Base-by-base conservation (phyloP, 2,888 invertebrate genomes). In the Cyaniris semiargus region DNA sequence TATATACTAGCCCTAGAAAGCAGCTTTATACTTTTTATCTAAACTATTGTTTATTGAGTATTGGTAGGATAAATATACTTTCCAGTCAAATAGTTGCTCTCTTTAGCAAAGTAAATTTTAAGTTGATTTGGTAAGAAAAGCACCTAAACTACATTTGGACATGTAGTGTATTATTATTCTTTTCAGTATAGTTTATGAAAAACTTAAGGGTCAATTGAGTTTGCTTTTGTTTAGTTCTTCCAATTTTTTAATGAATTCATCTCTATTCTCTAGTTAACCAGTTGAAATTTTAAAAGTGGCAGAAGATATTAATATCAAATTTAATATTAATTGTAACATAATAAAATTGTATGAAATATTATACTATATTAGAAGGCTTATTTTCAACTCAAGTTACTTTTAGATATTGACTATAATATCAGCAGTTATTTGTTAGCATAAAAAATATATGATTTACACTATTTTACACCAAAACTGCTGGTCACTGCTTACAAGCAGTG, bases 41-140 rank as follows among this genome's bases (percentile, higher is more conserved):
- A 58, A 58, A 58, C 58, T 21, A 21, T 58, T 53, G 18, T 53
- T 18, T 53, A 53, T 18, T 53, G 53, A 18, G 18, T 44, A 13
- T 18, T 53, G 18, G 53, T 53, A 18, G 18, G 15, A 21, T 58
- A 15, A 53, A 18, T 18, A n/a, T 7, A 58, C 18, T 58, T n/a
- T 58, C 21, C 58, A 58, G 58, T 58, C 58, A 58, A 8, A 21
- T 58, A 58, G 58, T 58, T 58, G 58, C 58, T 58, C 58, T 58
- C 58, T 58, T n/a, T 21, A 58, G 58, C 58, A 58, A 58, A 21
- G 18, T 60, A 21, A 60, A 60, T 60, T 23, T 60, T 60, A 60
- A 13, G 60, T 60, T 60, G 23, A 21, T 60, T 23, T 23, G 10
- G 23, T 23, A 3, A 60, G 60, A 10, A 60, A 60, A 60, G 23